Evolutionary conservation across 2,888 invertebrate species (phyloP).

Genomic region (Torymus texanus): DNA sequence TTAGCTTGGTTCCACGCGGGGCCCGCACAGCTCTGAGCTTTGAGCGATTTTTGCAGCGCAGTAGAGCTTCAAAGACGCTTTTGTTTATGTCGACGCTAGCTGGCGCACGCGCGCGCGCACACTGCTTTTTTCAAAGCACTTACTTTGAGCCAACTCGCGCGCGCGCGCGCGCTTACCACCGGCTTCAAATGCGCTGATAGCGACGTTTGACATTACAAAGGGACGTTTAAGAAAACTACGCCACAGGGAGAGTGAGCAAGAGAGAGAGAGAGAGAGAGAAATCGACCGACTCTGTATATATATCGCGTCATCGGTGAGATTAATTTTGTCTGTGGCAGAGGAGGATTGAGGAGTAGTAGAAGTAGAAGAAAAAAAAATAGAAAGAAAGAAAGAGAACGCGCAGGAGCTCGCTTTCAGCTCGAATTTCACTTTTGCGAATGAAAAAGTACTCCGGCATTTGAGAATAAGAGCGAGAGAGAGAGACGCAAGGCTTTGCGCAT

Average conservation of each 20-base stretch:
- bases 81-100: slow-evolving; percentile 34
- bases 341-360: too few species aligned
- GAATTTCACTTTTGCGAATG: too few species aligned
- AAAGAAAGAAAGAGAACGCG: too few species aligned
- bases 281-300: neutral
- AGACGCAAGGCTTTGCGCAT: too few species aligned
- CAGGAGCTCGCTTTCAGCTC: too few species aligned
- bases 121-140: slow-evolving; percentile 7
- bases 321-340: neutral
- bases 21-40: slow-evolving; percentile 7
- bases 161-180: neutral
- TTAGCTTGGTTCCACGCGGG: neutral
- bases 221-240: slow-evolving; percentile 9
- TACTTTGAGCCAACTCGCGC: slow-evolving; percentile 25
- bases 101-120: too few species aligned
- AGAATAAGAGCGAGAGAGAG: too few species aligned
- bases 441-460: too few species aligned
- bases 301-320: neutral
- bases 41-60: slow-evolving; percentile 47
- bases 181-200: slow-evolving; percentile 34
- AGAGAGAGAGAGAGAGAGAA: slow-evolving; percentile 4
- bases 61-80: slow-evolving; percentile 25
- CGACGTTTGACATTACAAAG: slow-evolving; percentile 49
- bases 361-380: too few species aligned
- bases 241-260: neutral